A percentile compares a stretch with the other conserved stretches of the same genome.
phyloP scores from a whole-genome alignment of 2,888 invertebrate species.

The Pandemis heparana region DNA sequence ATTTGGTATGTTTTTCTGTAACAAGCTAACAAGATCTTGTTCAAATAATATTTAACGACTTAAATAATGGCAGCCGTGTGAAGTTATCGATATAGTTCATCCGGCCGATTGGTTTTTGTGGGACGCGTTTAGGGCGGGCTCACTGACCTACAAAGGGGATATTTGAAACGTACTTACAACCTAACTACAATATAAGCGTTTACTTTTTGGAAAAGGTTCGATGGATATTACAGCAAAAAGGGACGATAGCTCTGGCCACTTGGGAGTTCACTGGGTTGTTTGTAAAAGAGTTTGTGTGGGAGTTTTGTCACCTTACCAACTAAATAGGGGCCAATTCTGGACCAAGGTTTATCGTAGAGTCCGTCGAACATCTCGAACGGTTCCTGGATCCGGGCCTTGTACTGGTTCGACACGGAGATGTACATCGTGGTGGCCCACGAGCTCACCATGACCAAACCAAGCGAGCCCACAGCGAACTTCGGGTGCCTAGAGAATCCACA shows the following conservation, averaged over 20 bases:
- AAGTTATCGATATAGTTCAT: constrained; percentile 59
- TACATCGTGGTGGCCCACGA: constrained; percentile 92
- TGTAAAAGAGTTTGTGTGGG: constrained; percentile 12
- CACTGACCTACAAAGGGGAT: constrained; percentile 56
- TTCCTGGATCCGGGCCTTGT: constrained; percentile 90
- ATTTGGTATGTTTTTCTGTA: neutral
- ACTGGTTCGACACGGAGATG: constrained; percentile 90
- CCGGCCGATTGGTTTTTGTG: constrained; percentile 57
- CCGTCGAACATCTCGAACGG: constrained; percentile 94
- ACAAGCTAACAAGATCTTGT: constrained; percentile 25
- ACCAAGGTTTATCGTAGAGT: constrained; percentile 94
- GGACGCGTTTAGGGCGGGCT: constrained; percentile 54
- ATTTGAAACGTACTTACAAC: constrained; percentile 49
- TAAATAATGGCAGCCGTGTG: constrained; percentile 45
- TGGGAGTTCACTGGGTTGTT: constrained; percentile 23
- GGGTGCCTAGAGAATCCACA: constrained; percentile 79
- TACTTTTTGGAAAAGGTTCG: constrained; percentile 38
- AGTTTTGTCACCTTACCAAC: constrained; percentile 83
- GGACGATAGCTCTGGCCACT: constrained; percentile 26
- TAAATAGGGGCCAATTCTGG: constrained; percentile 92
- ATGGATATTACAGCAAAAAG: constrained; percentile 28
- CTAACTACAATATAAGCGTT: constrained; percentile 47
- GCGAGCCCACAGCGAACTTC: constrained; percentile 86
- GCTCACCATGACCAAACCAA: constrained; percentile 87
- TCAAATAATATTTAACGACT: constrained; percentile 47